Percentiles rank a stretch among this genome's conserved stretches.
phyloP scores from a whole-genome alignment of 2,797 vertebrate species.

The Lepilemur septentrionalis region DNA sequence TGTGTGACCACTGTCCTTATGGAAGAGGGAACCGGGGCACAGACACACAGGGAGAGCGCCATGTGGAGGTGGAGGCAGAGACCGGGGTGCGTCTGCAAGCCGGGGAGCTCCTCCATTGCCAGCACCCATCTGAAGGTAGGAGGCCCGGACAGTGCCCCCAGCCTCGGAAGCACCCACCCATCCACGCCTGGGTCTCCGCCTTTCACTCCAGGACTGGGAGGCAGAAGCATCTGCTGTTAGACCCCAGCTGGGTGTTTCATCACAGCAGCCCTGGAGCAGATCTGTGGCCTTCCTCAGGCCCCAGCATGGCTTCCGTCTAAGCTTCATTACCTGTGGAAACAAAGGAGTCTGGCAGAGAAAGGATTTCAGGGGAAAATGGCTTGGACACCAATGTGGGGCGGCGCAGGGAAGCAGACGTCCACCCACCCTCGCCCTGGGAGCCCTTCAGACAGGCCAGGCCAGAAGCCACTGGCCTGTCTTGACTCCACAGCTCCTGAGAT shows the following conservation, averaged over 20 bases:
- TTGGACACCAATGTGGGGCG: background rate
- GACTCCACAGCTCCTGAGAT: fast-evolving
- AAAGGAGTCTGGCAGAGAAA: background rate
- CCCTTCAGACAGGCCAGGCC: fast-evolving
- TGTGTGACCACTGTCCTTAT: too few relatives aligned
- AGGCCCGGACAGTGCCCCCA: background rate
- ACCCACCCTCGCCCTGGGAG: fast-evolving
- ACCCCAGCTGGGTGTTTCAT: too few relatives aligned
- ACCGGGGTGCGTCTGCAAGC: fast-evolving
- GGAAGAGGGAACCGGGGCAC: background rate
- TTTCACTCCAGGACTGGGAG: background rate
- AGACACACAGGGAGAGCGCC: background rate
- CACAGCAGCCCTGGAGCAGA: background rate
- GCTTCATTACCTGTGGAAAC: background rate
- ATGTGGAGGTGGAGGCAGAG: background rate
- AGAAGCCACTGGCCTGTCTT: fast-evolving
- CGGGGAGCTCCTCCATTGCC: fast-evolving
- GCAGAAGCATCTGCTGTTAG: background rate
- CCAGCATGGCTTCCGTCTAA: background rate
- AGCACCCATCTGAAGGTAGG: background rate
- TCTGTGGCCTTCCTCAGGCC: too few relatives aligned
- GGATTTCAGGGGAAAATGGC: background rate
- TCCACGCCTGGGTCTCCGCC: background rate
- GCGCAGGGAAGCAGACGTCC: background rate
- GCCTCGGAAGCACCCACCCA: background rate